Evolutionary conservation across 2,797 vertebrate species (phyloP).

Genomic region (Intellagama lesueurii): DNA sequence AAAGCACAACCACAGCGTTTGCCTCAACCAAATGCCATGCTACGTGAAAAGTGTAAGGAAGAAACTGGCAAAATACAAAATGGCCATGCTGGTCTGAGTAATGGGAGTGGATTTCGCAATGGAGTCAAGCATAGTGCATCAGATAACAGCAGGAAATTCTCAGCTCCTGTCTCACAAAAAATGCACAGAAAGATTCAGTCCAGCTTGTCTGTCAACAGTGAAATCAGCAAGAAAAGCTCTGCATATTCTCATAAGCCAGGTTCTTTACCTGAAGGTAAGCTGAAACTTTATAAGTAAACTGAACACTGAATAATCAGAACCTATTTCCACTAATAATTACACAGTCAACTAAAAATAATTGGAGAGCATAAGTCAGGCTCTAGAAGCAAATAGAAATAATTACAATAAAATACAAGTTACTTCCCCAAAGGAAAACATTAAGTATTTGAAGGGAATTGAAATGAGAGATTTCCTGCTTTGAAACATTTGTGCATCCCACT

Average conservation of each 20-base stretch:
- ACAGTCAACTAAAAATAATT: conserved; percentile 65
- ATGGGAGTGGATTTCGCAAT: conserved; percentile 82
- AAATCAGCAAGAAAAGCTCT: conserved; percentile 90
- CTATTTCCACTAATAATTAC: conserved; percentile 56
- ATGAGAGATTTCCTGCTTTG: conserved; percentile 60
- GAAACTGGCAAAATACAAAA: conserved; percentile 82
- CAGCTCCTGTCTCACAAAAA: conserved; percentile 90
- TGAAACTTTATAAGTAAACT: conserved; percentile 52
- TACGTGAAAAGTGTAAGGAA: conserved; percentile 77
- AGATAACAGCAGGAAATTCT: conserved; percentile 83
- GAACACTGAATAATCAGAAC: conserved; percentile 43
- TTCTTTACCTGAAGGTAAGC: conserved; percentile 93
- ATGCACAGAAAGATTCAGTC: conserved; percentile 94
- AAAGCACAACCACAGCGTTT: conserved; percentile 91
- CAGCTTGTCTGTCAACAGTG: conserved; percentile 94
- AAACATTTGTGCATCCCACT: conserved; percentile 41
- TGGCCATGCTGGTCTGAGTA: conserved; percentile 78
- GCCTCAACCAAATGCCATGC: conserved; percentile 79
- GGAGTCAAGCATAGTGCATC: conserved; percentile 73
- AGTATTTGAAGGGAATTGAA: conserved; percentile 61
- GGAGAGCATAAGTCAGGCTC: conserved; percentile 57
- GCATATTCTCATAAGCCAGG: conserved; percentile 88
- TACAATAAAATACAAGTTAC: conserved; percentile 65
- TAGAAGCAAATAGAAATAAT: conserved; percentile 66
- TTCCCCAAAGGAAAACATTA: conserved; percentile 65